Base-by-base conservation (phyloP, 2,888 invertebrate species). In the Drosophila anomalipes region DNA sequence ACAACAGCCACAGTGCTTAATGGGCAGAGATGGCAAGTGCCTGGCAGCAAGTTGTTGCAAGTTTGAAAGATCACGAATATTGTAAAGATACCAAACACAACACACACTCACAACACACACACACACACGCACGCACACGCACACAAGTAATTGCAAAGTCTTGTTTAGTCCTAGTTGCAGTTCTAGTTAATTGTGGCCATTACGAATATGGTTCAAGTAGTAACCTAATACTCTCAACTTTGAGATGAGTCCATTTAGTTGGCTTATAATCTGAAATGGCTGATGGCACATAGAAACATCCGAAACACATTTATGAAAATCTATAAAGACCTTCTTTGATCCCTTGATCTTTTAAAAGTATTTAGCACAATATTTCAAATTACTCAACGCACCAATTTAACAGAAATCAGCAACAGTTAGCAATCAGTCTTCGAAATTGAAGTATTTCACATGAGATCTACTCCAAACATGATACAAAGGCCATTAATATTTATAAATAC, bases 61-160 rank as follows among this genome's bases (percentile, higher is more conserved):
- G 57, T 30, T 62, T 52, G 56, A 56, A 58, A 39, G 53, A 74
- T 72, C 71, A 58, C 57, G 57, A 73, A 51, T 39, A 57, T n/a
- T 47, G 32, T 37, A 47, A 28, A 64, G 56, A 72, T 44, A 52
- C 41, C 62, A 47, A 30, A 32, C 52, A 52, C 30, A 52, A 26
- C 26, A 47, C 47, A 26, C 47, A 26, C 47, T 1, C 22, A n/a
- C 41, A 41, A 41, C 0, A 51, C 12, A 49, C 10, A 72, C 72
- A 72, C 28, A 51, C 12, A 54, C 10, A 60, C 72, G 61, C 26
- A 49, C 10, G 47, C 14, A 60, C 71, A 70, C 26, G 16, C 9
- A 54, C 14, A 71, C 72, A 61, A 26, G 39, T 60, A 33, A 52
- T 54, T 53, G 53, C 30, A 22, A 37, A 51, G 33, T 39, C 10